phyloP scores from a whole-genome alignment of 2,888 invertebrate genomes.

The Neuroscelio doddi region DNA sequence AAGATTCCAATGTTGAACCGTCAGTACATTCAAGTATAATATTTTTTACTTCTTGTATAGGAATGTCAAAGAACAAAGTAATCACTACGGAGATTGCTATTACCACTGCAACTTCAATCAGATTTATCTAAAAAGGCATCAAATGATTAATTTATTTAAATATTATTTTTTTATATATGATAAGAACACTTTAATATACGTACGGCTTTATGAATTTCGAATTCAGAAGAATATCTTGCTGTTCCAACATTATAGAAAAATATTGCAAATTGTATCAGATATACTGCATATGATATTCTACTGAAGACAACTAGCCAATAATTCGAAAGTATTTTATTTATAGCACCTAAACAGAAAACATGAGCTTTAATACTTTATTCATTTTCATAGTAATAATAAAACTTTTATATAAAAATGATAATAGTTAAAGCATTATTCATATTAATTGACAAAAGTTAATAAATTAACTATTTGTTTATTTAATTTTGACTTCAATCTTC shows the following conservation, averaged over 20 bases:
- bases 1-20: conserved; percentile 6
- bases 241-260: conserved; percentile 79
- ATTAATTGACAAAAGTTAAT: too few relatives aligned
- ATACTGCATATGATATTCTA: conserved; percentile 79
- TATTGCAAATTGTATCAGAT: conserved; percentile 79
- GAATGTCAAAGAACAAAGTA: conserved; percentile 79
- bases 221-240: conserved; percentile 76
- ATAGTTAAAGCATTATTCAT: too few relatives aligned
- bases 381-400: too few relatives aligned
- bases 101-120: conserved; percentile 75
- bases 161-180: too few relatives aligned
- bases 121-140: conserved; percentile 73
- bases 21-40: conserved; percentile 69
- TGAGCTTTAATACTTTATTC: too few relatives aligned
- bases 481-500: too few relatives aligned
- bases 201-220: conserved; percentile 76
- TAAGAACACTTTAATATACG: not conserved
- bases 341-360: not conserved
- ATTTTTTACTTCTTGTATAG: conserved; percentile 76
- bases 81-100: conserved; percentile 74
- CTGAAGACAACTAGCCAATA: conserved; percentile 77
- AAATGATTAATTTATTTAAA: not conserved
- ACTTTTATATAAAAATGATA: too few relatives aligned
- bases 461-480: too few relatives aligned
- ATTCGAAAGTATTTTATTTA: conserved; percentile 74